Evolutionary conservation across 37 sponge, comb jelly and placozoan genomes (phyloP), one percentile per base, ranked within the genome.

Genomic region (Aplysina aerophoba): DNA sequence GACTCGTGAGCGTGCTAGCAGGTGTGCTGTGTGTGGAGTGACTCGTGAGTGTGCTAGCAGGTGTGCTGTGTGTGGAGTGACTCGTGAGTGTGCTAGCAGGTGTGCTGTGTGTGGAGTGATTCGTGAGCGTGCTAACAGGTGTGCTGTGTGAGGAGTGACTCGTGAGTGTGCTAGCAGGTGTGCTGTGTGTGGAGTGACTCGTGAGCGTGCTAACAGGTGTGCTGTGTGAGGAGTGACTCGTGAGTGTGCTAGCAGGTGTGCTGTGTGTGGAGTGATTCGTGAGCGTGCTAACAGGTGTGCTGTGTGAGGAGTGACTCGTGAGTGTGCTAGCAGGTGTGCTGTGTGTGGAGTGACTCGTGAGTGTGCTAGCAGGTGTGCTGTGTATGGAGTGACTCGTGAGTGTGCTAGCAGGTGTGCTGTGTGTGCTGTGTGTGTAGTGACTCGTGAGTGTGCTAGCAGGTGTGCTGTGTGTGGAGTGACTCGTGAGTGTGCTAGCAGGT

Each of bases 141-240:
- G 33, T n/a, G 62, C 57, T 55, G 24, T 37, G 22, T 21, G 17
- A 0, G 16, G 24, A n/a, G 33, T 6, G 65, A 33, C 19, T 59
- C 16, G 21, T 37, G 56, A 14, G 12, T 3, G n/a, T 27, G 63
- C 27, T 62, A 14, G 27, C 2, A 27, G 63, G 63, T 62, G n/a
- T 27, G 63, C 27, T n/a, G n/a, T n/a, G n/a, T n/a, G n/a, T n/a
- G n/a, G n/a, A n/a, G n/a, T n/a, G n/a, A n/a, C n/a, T n/a, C n/a
- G n/a, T n/a, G n/a, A n/a, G n/a, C n/a, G n/a, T n/a, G n/a, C 28
- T 89, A 25, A 36, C 80, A 64, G 87, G 78, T 80, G 33, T n/a
- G 62, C 57, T 55, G 24, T 37, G 22, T 21, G 17, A 0, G 16
- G 24, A n/a, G 33, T 6, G 65, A 33, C 19, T 59, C 16, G 21